These are phyloP conservation scores for Camponotus floridanus DNA, from an alignment of 1,140 invertebrate species.

Conservation along the genomic window DNA sequence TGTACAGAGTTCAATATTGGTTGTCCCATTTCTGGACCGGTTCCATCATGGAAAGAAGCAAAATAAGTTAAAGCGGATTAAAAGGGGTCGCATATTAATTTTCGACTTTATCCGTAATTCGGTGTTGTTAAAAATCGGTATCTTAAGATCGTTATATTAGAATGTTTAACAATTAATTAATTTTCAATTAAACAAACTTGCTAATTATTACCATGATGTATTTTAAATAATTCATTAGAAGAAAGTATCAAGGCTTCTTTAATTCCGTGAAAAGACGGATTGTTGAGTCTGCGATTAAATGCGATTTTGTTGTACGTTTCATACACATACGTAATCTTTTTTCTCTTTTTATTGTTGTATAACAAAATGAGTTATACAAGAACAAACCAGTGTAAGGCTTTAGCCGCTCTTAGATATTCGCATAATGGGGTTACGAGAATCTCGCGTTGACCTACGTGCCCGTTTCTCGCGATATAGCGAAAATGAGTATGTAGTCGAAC, in stretches of 20 bases:
- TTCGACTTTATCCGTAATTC: constrained; percentile 44
- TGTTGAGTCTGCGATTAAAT: too few relatives aligned
- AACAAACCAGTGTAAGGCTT: background rate
- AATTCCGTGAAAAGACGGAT: too few relatives aligned
- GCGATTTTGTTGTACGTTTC: too few relatives aligned
- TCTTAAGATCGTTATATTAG: too few relatives aligned
- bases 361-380: background rate
- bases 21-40: constrained; percentile 69
- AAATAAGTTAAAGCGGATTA: constrained; percentile 56
- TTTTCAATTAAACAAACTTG: too few relatives aligned
- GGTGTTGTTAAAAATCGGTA: background rate
- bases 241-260: background rate
- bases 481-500: constrained; percentile 6
- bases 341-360: background rate
- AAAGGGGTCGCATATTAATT: constrained; percentile 52
- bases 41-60: constrained; percentile 61
- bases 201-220: too few relatives aligned
- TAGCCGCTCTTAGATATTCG: background rate
- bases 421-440: constrained; percentile 55
- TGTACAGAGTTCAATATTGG: constrained; percentile 59
- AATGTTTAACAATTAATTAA: too few relatives aligned
- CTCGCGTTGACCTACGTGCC: constrained; percentile 1
- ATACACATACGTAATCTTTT: too few relatives aligned
- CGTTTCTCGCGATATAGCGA: constrained; percentile 28
- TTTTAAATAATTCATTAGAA: background rate